phyloP scores from a whole-genome alignment of 2,113 vertebrate species.

The Geothlypis trichas region DNA sequence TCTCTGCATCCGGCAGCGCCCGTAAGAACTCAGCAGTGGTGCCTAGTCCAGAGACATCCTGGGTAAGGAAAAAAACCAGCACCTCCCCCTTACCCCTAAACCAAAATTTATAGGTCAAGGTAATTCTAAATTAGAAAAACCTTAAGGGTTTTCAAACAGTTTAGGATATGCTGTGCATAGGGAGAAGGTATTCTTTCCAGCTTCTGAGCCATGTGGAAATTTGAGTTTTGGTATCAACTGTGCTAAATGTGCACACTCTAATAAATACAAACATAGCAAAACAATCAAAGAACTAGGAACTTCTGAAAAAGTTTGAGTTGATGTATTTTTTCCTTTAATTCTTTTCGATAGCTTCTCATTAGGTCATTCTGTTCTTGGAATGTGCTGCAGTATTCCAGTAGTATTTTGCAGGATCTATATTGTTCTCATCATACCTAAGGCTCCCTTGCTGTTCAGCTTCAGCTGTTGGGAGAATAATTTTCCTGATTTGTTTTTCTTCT shows the following conservation, averaged over 20 bases:
- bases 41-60: slow-evolving; percentile 47
- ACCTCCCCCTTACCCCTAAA: neutral
- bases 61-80: slow-evolving; percentile 69
- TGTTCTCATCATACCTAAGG: neutral
- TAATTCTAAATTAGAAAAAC: neutral
- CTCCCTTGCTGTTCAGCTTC: neutral
- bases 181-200: neutral
- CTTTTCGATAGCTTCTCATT: neutral
- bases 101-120: neutral
- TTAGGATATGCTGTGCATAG: neutral
- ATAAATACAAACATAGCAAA: neutral
- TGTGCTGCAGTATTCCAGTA: neutral
- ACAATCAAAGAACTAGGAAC: neutral
- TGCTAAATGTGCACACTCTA: neutral
- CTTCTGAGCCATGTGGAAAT: neutral
- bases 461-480: neutral
- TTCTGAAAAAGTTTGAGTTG: neutral
- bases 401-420: neutral
- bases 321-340: neutral
- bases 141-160: neutral
- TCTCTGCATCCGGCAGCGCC: slow-evolving; percentile 81
- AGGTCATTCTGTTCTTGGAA: neutral
- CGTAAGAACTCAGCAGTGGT: slow-evolving; percentile 36
- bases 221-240: neutral
- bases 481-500: neutral